These are phyloP conservation scores for Lampris megalopsis DNA, from an alignment of 2,113 vertebrate genomes.

Conservation along the genomic window DNA sequence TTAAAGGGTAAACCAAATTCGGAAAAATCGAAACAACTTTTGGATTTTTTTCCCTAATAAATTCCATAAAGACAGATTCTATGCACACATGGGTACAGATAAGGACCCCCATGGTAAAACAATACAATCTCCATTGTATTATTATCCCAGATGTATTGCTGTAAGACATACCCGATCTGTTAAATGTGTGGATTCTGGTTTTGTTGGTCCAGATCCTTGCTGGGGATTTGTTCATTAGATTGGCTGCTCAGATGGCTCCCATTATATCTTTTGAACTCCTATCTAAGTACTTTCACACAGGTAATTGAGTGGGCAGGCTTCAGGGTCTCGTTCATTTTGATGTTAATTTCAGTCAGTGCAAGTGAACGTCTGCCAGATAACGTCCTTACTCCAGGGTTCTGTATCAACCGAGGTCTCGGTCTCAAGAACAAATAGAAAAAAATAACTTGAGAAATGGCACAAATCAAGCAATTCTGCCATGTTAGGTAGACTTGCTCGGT, in stretches of 20 bases:
- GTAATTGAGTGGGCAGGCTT: conserved; percentile 29
- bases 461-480: too few species aligned
- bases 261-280: conserved; percentile 50
- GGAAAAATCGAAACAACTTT: too few species aligned
- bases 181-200: conserved; percentile 45
- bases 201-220: conserved; percentile 45
- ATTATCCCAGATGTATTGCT: background rate
- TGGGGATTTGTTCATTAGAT: conserved; percentile 45
- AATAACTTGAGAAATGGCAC: too few species aligned
- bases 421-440: too few species aligned
- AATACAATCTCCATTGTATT: background rate
- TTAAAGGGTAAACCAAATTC: conserved; percentile 19
- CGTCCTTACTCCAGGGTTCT: too few species aligned
- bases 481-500: too few species aligned
- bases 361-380: too few species aligned
- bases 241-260: conserved; percentile 47
- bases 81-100: background rate
- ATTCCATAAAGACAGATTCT: too few species aligned
- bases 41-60: too few species aligned
- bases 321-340: background rate
- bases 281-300: conserved; percentile 24
- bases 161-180: conserved; percentile 11
- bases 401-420: too few species aligned
- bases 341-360: too few species aligned
- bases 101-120: background rate